phyloP scores from a whole-genome alignment of 2,113 vertebrate genomes.

The Globicephala melas region DNA sequence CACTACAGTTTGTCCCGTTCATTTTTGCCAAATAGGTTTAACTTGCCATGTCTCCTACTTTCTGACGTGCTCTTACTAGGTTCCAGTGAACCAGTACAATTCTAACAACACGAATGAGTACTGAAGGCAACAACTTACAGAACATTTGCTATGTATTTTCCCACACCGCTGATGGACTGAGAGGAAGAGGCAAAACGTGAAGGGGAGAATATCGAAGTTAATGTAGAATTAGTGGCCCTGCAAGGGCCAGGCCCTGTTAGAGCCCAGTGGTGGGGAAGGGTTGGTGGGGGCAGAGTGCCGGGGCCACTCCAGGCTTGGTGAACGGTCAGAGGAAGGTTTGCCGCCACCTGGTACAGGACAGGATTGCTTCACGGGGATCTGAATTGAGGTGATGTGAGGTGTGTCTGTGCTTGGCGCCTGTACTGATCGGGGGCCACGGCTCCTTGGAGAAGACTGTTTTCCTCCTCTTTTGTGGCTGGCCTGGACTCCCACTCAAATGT shows the following conservation, averaged over 20 bases:
- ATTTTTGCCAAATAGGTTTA: background rate
- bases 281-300: background rate
- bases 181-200: background rate
- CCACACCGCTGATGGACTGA: background rate
- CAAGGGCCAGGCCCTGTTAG: background rate
- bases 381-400: background rate
- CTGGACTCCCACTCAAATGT: background rate
- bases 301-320: background rate
- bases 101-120: background rate
- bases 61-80: background rate
- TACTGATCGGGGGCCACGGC: accelerated
- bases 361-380: background rate
- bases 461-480: background rate
- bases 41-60: background rate
- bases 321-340: background rate
- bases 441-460: background rate
- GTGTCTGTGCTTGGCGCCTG: background rate
- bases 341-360: background rate
- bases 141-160: background rate
- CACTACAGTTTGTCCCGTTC: background rate
- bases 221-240: background rate
- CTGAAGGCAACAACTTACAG: background rate
- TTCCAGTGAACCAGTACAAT: no score
- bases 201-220: background rate
- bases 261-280: background rate